Evolutionary conservation across 2,888 invertebrate genomes (phyloP).

Genomic region (Ectemnius continuus): DNA sequence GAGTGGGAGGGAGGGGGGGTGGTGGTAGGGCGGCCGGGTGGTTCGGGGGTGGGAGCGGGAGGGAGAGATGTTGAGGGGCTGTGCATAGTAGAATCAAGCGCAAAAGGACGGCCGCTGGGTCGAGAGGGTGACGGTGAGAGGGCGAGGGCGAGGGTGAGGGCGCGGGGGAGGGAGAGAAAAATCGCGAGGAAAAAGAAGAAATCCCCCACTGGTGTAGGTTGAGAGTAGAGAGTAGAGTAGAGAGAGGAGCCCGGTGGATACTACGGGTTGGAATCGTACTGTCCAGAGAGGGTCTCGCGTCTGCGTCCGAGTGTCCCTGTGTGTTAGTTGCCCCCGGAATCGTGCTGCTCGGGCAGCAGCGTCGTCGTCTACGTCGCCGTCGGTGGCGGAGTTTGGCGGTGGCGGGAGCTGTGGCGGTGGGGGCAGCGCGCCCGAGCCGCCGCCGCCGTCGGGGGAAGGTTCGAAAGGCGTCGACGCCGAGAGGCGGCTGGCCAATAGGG

Average conservation of each 20-base stretch:
- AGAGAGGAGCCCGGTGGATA: constrained; percentile 46
- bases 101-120: background rate
- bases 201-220: constrained; percentile 67
- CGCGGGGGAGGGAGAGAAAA: constrained; percentile 50
- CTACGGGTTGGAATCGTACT: constrained; percentile 60
- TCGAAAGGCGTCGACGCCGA: constrained; percentile 64
- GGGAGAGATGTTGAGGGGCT: background rate
- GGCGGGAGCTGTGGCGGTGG: constrained; percentile 31
- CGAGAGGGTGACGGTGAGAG: background rate
- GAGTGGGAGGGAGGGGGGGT: background rate
- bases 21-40: background rate
- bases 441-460: constrained; percentile 59
- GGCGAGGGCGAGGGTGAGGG: background rate
- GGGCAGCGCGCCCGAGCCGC: constrained; percentile 48
- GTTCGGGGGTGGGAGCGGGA: background rate
- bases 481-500: constrained; percentile 63
- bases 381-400: constrained; percentile 55
- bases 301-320: constrained; percentile 60
- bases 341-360: constrained; percentile 72
- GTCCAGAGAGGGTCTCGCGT: constrained; percentile 69
- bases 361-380: constrained; percentile 71
- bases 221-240: constrained; percentile 24
- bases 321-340: constrained; percentile 77
- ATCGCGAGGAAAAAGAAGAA: constrained; percentile 66
- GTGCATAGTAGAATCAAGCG: background rate